Conservation (phyloP, 1,140 invertebrate genomes). For the Pinna nobilis region DNA sequence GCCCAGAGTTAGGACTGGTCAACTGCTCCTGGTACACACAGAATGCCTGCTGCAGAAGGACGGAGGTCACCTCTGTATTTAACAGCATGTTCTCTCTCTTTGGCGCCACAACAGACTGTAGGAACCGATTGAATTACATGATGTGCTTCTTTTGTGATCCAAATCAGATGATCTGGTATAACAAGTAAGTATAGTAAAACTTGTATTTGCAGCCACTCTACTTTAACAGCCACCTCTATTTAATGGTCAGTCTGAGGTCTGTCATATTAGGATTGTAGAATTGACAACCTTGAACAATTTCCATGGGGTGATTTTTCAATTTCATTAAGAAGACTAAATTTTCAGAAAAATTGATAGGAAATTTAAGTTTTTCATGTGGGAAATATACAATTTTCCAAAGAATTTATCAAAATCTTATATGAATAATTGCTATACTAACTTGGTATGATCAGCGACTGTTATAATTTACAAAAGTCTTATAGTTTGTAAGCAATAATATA, state of each 20-base stretch:
- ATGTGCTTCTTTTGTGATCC: constrained; percentile 76
- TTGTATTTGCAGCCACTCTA: neutral
- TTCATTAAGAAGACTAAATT: too few species aligned
- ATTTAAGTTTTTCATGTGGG: too few species aligned
- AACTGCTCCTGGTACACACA: constrained; percentile 75
- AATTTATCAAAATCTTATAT: too few species aligned
- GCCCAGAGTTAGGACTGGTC: constrained; percentile 64
- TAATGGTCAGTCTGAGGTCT: too few species aligned
- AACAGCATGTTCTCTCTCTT: constrained; percentile 71
- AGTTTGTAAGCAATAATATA: too few species aligned
- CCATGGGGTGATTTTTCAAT: neutral
- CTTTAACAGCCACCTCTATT: neutral
- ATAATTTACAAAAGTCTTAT: too few species aligned
- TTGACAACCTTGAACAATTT: too few species aligned
- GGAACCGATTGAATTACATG: constrained; percentile 73
- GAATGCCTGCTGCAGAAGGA: constrained; percentile 74
- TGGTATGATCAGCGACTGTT: too few species aligned
- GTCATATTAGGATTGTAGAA: too few species aligned
- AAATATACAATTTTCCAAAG: too few species aligned
- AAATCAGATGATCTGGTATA: constrained; percentile 72
- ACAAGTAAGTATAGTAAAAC: constrained; percentile 53
- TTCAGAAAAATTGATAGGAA: too few species aligned
- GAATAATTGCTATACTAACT: too few species aligned
- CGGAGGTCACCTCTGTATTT: constrained; percentile 76
- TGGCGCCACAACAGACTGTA: constrained; percentile 63